Base-by-base conservation (phyloP, 2,113 vertebrate genomes). In the Lutjanus erythropterus region DNA sequence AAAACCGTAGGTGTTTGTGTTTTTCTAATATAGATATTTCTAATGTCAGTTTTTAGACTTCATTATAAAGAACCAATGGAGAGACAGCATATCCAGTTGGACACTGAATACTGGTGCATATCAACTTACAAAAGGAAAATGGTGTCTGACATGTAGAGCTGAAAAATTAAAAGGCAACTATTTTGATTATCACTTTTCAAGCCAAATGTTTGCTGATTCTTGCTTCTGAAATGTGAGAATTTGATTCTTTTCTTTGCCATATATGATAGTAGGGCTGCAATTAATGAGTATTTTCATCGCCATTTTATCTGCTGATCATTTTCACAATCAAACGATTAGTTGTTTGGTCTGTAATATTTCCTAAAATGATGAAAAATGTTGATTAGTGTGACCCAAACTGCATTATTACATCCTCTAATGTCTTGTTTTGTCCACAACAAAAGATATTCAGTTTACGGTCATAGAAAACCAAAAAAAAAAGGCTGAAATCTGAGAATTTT, bases 1-100 rank as follows among this genome's bases (percentile, higher is more conserved):
- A 25, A 82, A 84, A 78, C 49, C 12, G 70, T 75, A 80, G 85
- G 79, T 81, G 81, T 83, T 75, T 66, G 71, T 50, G 58, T 68
- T 85, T 76, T 84, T 78, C 53, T 71, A 55, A 83, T 80, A 39
- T 50, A 56, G 68, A 74, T 72, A 56, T 71, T 76, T 53, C 31
- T 41, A 31, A 60, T 73, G 72, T 77, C 27, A 68, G 23, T 68
- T 77, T 69, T 65, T 76, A 67, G 75, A 35, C 47, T 80, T 74
- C 3, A 47, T 80, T 31, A 31, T 49, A 23, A 37, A 73, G 44
- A 67, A 53, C 37, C 56, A 56, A 31, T 77, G 46, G 35, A 50
- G 49, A 16, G 9, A 33, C 33, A 19, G 7, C 7, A 19, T 39
- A 62, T 35, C n/a, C 56, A 33, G n/a, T 44, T 33, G 23, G 67